Percentiles rank a stretch among this genome's conserved stretches.
Evolutionary conservation across 2,888 invertebrate genomes (phyloP).

Genomic region (Eupelmus urozonus): DNA sequence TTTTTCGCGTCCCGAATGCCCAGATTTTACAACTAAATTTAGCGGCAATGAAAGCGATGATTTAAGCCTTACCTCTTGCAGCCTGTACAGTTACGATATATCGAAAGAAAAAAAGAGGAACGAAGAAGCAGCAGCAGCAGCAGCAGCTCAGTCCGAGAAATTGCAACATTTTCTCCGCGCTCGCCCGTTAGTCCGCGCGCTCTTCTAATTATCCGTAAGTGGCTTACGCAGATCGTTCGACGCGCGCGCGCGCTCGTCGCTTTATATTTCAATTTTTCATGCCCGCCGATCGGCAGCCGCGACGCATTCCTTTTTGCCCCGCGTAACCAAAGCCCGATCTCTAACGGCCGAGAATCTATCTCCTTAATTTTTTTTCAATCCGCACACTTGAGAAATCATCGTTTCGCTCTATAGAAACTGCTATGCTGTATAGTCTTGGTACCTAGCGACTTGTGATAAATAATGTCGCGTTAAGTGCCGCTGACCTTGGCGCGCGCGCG

Average conservation of each 20-base stretch:
- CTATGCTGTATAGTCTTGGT: neutral
- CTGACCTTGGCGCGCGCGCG: conserved; percentile 27
- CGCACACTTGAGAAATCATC: no score
- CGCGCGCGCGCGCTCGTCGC: neutral
- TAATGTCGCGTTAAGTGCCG: conserved; percentile 53
- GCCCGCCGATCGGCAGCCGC: neutral
- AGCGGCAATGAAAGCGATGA: conserved; percentile 3
- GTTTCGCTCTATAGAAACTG: no score
- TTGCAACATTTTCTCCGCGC: neutral
- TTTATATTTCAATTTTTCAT: neutral
- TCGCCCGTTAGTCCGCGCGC: conserved; percentile 24
- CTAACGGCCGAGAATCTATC: no score
- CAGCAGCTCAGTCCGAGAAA: neutral
- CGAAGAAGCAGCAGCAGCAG: neutral
- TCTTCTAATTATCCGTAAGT: conserved; percentile 25
- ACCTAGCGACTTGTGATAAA: conserved; percentile 17
- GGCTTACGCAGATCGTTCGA: neutral
- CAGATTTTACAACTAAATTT: conserved; percentile 19
- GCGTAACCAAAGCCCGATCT: no score
- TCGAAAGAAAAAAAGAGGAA: neutral
- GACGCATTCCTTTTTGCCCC: no score
- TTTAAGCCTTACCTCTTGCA: neutral
- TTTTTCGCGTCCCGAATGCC: no score
- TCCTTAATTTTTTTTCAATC: no score
- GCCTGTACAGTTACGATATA: conserved; percentile 21